Base-by-base conservation (phyloP, 2,113 vertebrate species). In the Engystomops pustulosus region DNA sequence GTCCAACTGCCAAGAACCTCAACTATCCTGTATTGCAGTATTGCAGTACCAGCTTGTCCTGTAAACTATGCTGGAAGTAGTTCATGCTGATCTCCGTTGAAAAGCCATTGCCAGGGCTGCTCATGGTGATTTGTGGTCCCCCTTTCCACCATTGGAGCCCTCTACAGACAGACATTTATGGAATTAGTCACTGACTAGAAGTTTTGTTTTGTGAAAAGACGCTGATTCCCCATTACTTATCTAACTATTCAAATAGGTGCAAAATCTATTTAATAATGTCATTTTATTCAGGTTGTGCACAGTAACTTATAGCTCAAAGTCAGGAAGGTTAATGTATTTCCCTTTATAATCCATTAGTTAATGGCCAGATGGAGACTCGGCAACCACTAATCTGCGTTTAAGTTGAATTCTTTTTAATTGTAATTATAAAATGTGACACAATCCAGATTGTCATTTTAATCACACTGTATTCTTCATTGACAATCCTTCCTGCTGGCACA, bases 391-490 rank as follows among this genome's bases (percentile, higher is more conserved):
- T 76, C 27, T 32, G 7, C 51, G 0, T 62, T 62, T 51, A 14
- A 51, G 41, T 27, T 51, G 30, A 30, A 49, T 27, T 17, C 25
- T 76, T 53, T 76, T 34, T 55, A 34, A 76, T 76, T 67, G 15
- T 20, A 17, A 15, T 34, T 55, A 76, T 25, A 51, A 30, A 53
- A 78, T 58, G 32, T 36, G 32, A 11, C 34, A 27, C 55, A 41
- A 53, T 15, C n/a, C 53, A 60, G 32, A 27, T 44, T 79, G 55
- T 10, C 36, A 32, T 45, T 62, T 27, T 41, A 47, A 17, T 30
- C 4, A 18, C 41, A 44, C 15, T 25, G 10, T 17, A 27, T 3
- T 6, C 18, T 34, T 18, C 10, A 38, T 5, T 67, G 32, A 18
- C 62, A 69, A 6, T 69, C 18, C 34, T 3, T 36, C 17, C 65